Base-by-base conservation (phyloP, 2,888 invertebrate species). In the Ochropleura leucogaster region DNA sequence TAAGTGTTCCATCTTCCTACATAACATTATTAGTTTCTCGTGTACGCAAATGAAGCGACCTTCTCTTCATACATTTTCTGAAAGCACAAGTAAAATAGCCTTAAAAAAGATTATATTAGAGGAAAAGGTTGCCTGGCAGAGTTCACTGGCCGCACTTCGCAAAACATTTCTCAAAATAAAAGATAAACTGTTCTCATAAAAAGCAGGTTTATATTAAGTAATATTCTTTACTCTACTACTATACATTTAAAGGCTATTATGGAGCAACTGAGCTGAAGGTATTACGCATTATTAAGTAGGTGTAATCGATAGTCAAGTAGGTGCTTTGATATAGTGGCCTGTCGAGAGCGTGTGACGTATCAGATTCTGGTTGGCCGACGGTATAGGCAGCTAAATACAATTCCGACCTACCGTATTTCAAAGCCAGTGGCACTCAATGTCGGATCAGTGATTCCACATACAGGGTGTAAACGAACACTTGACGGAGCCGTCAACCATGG, bases 341-440 rank as follows among this genome's bases (percentile, higher is more conserved):
- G 16, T 57, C 12, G 42, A 62, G 59, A 44, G 60, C 51, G 42
- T 14, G n/a, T 80, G 59, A 46, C 55, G 60, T 83, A 42, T 72
- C 66, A 57, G 40, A 69, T 83, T 72, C 55, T 55, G 79, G 57
- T 79, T 53, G 68, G 66, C 44, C 10, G 62, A 57, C 42, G 51
- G 44, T 20, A 8, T 63, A 14, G 59, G 44, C 42, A 30, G 57
- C 18, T 68, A 40, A 59, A 82, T 68, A 82, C 69, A 68, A 77
- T 68, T 77, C 68, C 47, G 6, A 49, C 53, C 53, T 77, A 60
- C 82, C 68, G 57, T 64, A 59, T 82, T 64, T 64, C 78, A 82
- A 79, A 79, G 68, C 53, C 57, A 44, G 12, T 44, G 18, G 20
- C 55, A 64, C 47, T 77, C 68, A 59, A 59, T 42, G 4, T 53